These are phyloP conservation scores for Campylomormyrus tamandua DNA, from an alignment of 2,113 vertebrate genomes.

Conservation along the genomic window DNA sequence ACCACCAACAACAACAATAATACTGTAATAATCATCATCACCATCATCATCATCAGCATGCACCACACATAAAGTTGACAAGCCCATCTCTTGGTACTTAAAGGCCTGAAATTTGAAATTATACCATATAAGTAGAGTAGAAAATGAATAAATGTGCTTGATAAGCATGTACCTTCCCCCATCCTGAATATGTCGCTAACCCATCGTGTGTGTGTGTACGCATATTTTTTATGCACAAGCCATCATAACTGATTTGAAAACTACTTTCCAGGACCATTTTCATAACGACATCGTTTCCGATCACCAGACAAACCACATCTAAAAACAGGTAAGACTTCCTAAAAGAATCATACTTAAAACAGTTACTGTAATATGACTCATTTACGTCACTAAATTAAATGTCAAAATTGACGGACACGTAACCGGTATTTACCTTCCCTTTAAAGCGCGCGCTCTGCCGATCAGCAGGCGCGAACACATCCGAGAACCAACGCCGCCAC, in stretches of 20 bases:
- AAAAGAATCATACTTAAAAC: neutral
- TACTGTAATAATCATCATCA: neutral
- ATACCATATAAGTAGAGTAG: neutral
- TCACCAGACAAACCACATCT: neutral
- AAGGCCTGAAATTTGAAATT: neutral
- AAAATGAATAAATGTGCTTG: neutral
- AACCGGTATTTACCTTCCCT: constrained; percentile 6
- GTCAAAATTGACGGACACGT: neutral
- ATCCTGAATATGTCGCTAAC: neutral
- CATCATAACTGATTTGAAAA: neutral
- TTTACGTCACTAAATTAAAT: neutral
- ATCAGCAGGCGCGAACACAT: constrained; percentile 30
- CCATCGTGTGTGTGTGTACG: neutral
- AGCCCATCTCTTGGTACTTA: neutral
- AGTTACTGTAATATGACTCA: neutral
- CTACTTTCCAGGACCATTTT: neutral
- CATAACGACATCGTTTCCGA: neutral
- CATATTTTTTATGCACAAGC: neutral
- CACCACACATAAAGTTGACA: neutral
- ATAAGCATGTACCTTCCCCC: neutral
- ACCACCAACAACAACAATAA: neutral
- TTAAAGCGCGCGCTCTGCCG: constrained; percentile 29
- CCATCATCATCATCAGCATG: neutral
- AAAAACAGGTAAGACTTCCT: neutral
- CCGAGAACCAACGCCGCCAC: constrained; percentile 35